Percentiles rank a stretch among this genome's conserved stretches.
These are phyloP conservation scores for Macroramphosus scolopax DNA, from an alignment of 2,797 vertebrate species.

Conservation along the genomic window DNA sequence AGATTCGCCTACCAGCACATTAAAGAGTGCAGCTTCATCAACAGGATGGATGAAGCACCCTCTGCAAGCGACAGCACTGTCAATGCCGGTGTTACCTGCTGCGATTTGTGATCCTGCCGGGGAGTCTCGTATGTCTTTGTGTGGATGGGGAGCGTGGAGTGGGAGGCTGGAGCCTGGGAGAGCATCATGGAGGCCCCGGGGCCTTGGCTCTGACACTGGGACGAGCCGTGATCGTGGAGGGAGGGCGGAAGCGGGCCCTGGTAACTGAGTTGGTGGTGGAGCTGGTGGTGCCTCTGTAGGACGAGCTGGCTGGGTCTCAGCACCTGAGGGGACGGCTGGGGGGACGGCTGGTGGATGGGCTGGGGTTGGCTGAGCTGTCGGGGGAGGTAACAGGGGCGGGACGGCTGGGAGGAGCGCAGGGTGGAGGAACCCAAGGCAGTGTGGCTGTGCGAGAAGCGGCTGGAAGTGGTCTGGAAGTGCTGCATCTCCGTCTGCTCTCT, in stretches of 20 bases:
- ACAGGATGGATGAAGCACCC: no score
- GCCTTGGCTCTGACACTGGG: slow-evolving; percentile 33
- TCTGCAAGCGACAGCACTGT: no score
- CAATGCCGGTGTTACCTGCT: slow-evolving; percentile 59
- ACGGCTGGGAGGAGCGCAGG: slow-evolving; percentile 46
- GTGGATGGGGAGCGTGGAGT: slow-evolving; percentile 61
- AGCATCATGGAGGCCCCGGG: slow-evolving; percentile 12
- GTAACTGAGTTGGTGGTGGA: slow-evolving; percentile 78
- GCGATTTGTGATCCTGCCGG: slow-evolving; percentile 42
- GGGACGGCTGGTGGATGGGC: slow-evolving; percentile 62
- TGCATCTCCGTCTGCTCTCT: slow-evolving; percentile 53
- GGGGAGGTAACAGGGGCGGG: slow-evolving; percentile 62
- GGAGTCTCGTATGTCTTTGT: slow-evolving; percentile 58
- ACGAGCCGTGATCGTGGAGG: slow-evolving; percentile 47
- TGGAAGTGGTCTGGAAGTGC: slow-evolving; percentile 62
- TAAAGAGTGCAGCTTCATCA: no score
- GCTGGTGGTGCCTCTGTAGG: slow-evolving; percentile 74
- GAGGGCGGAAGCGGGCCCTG: slow-evolving; percentile 66
- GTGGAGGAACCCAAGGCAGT: slow-evolving; percentile 43
- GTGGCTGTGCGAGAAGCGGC: slow-evolving; percentile 50
- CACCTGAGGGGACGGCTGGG: slow-evolving; percentile 63
- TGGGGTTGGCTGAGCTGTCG: slow-evolving; percentile 78
- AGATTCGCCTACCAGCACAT: no score
- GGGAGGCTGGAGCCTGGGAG: slow-evolving; percentile 46
- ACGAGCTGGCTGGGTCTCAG: slow-evolving; percentile 65